Evolutionary conservation across 2,797 vertebrate genomes (phyloP).

Genomic region (Triplophysa bombifrons): DNA sequence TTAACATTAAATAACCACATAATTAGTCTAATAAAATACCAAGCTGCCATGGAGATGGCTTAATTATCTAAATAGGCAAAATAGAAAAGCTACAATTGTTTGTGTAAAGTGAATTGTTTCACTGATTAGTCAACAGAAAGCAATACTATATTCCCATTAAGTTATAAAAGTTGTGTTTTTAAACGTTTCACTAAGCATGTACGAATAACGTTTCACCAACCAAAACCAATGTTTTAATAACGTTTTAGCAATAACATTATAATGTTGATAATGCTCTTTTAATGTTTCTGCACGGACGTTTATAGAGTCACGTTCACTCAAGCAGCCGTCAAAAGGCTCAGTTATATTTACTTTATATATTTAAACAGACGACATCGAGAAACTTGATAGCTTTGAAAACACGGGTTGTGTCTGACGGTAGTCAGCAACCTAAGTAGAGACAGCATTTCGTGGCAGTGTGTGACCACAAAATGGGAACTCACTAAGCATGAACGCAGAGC

Average conservation of each 20-base stretch:
- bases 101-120: neutral
- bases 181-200: too few species aligned
- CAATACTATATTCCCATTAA: too few species aligned
- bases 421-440: too few species aligned
- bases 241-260: too few species aligned
- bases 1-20: neutral
- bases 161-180: too few species aligned
- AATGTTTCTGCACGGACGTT: too few species aligned
- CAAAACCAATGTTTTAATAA: too few species aligned
- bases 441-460: neutral
- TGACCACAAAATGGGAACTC: neutral
- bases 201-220: too few species aligned
- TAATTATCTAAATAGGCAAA: neutral
- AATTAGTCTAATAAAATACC: neutral
- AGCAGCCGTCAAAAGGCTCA: neutral
- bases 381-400: neutral
- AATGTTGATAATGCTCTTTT: too few species aligned
- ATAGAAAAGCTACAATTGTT: neutral
- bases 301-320: neutral
- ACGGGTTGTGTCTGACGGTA: neutral
- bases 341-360: neutral
- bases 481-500: neutral
- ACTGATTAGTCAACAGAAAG: neutral
- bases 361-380: neutral
- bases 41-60: neutral